Evolutionary conservation across 1,140 invertebrate genomes (phyloP), one percentile per base, ranked within the genome.

Genomic region (Bombyx mandarina): DNA sequence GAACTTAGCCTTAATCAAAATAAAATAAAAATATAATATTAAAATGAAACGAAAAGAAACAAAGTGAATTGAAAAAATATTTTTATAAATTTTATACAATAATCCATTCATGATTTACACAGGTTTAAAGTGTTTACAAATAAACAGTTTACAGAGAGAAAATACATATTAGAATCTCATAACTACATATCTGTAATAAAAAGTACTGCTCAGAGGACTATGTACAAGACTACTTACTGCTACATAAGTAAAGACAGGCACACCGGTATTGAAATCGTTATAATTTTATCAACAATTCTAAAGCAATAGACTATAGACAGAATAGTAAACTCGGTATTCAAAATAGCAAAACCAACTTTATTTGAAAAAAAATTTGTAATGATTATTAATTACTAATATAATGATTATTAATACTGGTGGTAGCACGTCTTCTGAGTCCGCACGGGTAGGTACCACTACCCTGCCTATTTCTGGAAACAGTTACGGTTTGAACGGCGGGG

Each of bases 81-180:
- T 79, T 74, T 75, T 82, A 79, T 75, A 82, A 82, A 79, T 79
- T 73, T 18, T 75, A 74, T 78, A 80, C 77, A 69, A 78, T 74
- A 79, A 82, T 74, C 68, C 61, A 69, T 73, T 73, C 69, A 58
- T 63, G 57, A 66, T 51, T 51, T 50, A 50, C n/a, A 51, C 50
- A 35, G 42, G 26, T 51, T 7, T 8, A 50, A 26, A 35, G 3
- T 51, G 8, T 35, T n/a, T 7, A 51, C 45, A 47, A 12, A 51
- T 22, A 51, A 51, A 51, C 42, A 51, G 8, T 35, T 51, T 35
- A 35, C 10, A 54, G 22, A 49, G 48, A 18, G 48, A 45, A 54
- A 22, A 54, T 18, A 45, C 22, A 54, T 45, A 53, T 54, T 18
- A 54, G 8, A 9, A 44, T 54, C 6, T 22, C 44, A 45, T 22